A percentile compares a stretch with the other conserved stretches of the same genome.
phyloP scores from a whole-genome alignment of 2,888 invertebrate genomes.

The Nephrotoma guestfalica region DNA sequence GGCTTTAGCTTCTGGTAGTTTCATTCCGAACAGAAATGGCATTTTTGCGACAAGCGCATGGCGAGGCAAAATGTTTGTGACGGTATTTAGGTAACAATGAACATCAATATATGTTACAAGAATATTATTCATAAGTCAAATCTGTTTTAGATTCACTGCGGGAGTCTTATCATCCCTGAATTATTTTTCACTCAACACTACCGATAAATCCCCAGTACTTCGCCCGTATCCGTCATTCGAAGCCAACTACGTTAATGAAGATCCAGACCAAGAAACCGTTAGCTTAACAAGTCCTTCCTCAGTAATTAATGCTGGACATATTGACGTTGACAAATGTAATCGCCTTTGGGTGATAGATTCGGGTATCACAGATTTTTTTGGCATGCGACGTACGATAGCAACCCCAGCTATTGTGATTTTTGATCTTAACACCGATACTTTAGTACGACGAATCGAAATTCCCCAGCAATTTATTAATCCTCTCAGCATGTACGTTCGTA shows the following conservation, averaged over 20 bases:
- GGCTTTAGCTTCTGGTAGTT: neutral
- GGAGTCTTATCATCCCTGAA: conserved; percentile 58
- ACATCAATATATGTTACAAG: no score
- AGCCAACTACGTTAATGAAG: conserved; percentile 49
- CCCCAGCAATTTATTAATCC: conserved; percentile 52
- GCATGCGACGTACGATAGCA: conserved; percentile 35
- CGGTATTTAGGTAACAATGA: no score
- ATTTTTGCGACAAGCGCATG: neutral
- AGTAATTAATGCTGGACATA: conserved; percentile 57
- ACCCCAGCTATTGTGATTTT: conserved; percentile 53
- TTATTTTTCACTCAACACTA: conserved; percentile 39
- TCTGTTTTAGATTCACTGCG: conserved; percentile 39
- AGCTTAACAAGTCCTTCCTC: conserved; percentile 20
- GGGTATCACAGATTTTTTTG: conserved; percentile 59
- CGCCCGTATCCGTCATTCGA: conserved; percentile 64
- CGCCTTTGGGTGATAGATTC: conserved; percentile 72
- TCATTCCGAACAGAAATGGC: neutral
- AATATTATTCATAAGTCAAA: no score
- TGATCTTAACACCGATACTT: conserved; percentile 58
- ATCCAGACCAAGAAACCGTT: neutral
- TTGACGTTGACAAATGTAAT: conserved; percentile 59
- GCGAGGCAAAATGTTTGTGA: no score
- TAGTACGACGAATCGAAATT: conserved; percentile 52
- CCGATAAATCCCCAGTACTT: conserved; percentile 43
- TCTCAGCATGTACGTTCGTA: conserved; percentile 55